Evolutionary conservation across 2,113 vertebrate genomes (phyloP), one percentile per base, ranked within the genome.

Genomic region (Halcyon senegalensis): DNA sequence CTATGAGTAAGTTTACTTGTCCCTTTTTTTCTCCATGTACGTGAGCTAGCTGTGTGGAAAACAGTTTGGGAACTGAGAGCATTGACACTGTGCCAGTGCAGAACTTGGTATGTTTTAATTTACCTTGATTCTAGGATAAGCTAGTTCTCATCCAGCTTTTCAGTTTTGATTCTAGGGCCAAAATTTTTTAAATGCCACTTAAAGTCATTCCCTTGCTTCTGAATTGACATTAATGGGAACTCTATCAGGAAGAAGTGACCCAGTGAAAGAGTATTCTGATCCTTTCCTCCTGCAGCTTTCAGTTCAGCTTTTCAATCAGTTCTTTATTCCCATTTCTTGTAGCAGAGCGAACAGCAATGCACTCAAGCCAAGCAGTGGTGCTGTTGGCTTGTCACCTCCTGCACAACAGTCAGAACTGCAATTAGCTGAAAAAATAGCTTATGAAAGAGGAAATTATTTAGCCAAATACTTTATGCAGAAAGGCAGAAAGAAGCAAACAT

Each of bases 1-100:
- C 85, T 99, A 99, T 84, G 99, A 99, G 99, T 99, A 96, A 98
- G 99, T 96, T 82, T 88, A 68, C 27, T n/a, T 70, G 59, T 73
- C 46, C 23, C 15, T 83, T 51, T 60, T 60, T 23, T 19, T 17
- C 10, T 63, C 33, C 2, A 0, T 3, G 2, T 82, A 9, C 10
- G 2, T 68, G 35, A 31, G 28, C 21, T 68, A 24, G 13, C 55
- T 74, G 16, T 60, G 35, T n/a, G n/a, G 13, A 66, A 53, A 33
- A 13, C 63, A 78, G 59, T 44, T 69, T 50, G 53, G 53, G 13
- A 82, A 20, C 56, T 62, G 37, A 56, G 79, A 41, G 28, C 5
- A 21, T 37, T 72, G 48, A 16, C 25, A 37, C 10, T 60, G 39
- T 60, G 62, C 11, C 56, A 37, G 27, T 84, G 77, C 48, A 85